Base-by-base conservation (phyloP, 2,888 invertebrate genomes). In the Omphaloscelis lunosa region DNA sequence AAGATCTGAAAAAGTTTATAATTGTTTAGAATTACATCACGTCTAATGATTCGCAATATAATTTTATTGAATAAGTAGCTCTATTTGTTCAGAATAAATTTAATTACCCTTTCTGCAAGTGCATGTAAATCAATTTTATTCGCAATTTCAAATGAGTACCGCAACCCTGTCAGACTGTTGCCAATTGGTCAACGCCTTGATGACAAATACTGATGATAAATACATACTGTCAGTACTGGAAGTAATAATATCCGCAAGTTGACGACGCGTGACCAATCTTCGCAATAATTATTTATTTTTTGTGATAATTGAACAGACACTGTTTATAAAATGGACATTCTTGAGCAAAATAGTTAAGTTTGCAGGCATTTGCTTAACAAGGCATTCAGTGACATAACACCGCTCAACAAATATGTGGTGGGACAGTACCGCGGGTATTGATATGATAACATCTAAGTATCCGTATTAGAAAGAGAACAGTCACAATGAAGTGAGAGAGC, bases 251-350 rank as follows among this genome's bases (percentile, higher is more conserved):
- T 77, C 79, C 77, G 67, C 59, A 77, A 72, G 67, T 69, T 66
- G 70, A 75, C 65, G 72, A 85, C 23, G 83, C 70, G 69, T 79
- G 45, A 77, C 83, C 27, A 68, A 81, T 77, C 59, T 48, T 71
- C 29, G 23, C 61, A 71, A 62, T 53, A 79, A n/a, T 67, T n/a
- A 4, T 8, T 70, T 23, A 9, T 20, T 73, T 80, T 75, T 67
- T 74, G 27, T n/a, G 29, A 69, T 15, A 61, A 56, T 29, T 65
- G 51, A 45, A 45, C 45, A 39, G 9, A 17, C n/a, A 29, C 17
- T 66, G 39, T 34, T 39, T 34, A 27, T 59, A 53, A 65, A 67
- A 69, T 56, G 48, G 23, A 6, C 51, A 53, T 23, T 75, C 15
- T 66, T 45, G 4, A 8, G 6, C 51, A 77, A 77, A 77, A n/a